These are phyloP conservation scores for Lithophane semibrunnea DNA, from an alignment of 2,888 invertebrate genomes.

Conservation along the genomic window DNA sequence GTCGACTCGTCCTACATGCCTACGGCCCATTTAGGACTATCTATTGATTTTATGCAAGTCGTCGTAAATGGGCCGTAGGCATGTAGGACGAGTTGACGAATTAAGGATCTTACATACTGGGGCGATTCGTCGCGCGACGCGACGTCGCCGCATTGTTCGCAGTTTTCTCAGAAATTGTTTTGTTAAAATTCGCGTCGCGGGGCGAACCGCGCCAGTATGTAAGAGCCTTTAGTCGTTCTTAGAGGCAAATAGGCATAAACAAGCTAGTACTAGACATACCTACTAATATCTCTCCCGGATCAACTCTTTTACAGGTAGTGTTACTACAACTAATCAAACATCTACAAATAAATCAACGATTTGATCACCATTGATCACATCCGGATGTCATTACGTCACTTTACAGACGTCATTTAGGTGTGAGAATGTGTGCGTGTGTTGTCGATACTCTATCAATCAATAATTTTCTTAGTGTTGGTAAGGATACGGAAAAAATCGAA, in stretches of 20 bases:
- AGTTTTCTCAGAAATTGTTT: too few relatives aligned
- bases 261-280: not conserved
- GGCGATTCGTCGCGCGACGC: too few relatives aligned
- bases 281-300: not conserved
- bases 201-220: too few relatives aligned
- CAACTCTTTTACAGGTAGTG: slow-evolving; percentile 23
- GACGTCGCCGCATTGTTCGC: too few relatives aligned
- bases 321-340: slow-evolving; percentile 19
- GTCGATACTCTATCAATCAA: slow-evolving; percentile 14
- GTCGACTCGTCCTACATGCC: too few relatives aligned
- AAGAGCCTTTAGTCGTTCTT: too few relatives aligned
- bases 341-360: slow-evolving; percentile 35
- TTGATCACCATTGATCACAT: slow-evolving; percentile 45
- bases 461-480: not conserved
- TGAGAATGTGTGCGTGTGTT: not conserved
- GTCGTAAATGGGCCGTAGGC: too few relatives aligned
- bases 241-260: not conserved
- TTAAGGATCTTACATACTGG: too few relatives aligned
- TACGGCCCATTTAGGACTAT: too few relatives aligned
- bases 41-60: too few relatives aligned
- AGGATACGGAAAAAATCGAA: not conserved
- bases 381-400: slow-evolving; percentile 52
- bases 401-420: slow-evolving; percentile 13
- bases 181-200: too few relatives aligned
- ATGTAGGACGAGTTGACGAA: too few relatives aligned